These are phyloP conservation scores for Symphodus melops DNA, from an alignment of 2,113 vertebrate species.

Conservation along the genomic window DNA sequence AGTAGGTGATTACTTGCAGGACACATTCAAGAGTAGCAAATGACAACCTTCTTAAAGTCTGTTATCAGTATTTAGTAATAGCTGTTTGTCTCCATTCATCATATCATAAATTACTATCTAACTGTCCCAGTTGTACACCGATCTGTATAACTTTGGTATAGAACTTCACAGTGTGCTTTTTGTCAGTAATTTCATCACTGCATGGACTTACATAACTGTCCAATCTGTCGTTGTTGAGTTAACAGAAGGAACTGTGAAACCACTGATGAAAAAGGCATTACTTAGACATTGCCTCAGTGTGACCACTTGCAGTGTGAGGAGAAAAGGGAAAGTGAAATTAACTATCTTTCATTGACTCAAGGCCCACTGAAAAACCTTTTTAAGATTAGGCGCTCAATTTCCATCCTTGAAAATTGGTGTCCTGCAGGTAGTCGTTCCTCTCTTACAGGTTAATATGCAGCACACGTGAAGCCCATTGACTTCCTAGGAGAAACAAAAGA, in stretches of 20 bases:
- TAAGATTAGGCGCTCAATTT: conserved; percentile 6
- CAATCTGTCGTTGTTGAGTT: conserved; percentile 21
- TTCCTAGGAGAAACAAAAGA: not conserved
- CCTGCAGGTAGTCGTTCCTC: conserved; percentile 19
- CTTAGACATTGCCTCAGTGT: conserved; percentile 12
- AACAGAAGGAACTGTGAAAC: conserved; percentile 25
- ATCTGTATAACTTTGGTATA: not conserved
- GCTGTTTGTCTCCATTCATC: not conserved
- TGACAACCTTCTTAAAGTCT: not conserved
- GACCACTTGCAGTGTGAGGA: conserved; percentile 7
- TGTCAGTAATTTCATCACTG: not conserved
- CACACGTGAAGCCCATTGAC: conserved; percentile 8
- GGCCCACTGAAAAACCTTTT: conserved; percentile 11
- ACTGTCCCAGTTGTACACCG: not conserved
- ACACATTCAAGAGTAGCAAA: not conserved
- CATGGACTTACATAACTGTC: conserved; percentile 2
- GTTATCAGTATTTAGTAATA: not conserved
- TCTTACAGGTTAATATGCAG: conserved; percentile 4
- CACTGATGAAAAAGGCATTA: conserved; percentile 22
- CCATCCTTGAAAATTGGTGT: conserved; percentile 18
- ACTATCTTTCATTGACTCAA: conserved; percentile 39
- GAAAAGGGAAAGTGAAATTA: conserved; percentile 30
- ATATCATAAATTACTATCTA: conserved; percentile 7
- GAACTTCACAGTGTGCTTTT: conserved; percentile 4
- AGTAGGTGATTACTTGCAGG: not conserved